phyloP scores from a whole-genome alignment of 2,797 vertebrate genomes.

The Podarcis siculus region DNA sequence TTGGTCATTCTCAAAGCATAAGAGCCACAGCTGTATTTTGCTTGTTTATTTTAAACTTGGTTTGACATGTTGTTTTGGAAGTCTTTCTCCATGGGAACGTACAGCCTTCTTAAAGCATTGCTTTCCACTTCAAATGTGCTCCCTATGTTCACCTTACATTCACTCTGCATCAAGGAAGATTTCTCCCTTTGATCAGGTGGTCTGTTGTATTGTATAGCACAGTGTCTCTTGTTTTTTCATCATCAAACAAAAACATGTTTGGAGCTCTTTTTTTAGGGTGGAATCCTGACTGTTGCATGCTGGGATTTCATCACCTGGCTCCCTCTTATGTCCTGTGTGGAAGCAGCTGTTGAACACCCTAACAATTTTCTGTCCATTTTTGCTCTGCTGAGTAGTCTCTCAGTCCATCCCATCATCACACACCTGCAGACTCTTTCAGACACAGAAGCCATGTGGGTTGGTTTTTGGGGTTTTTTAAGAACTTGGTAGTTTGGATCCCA shows the following conservation, averaged over 20 bases:
- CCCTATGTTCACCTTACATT: rapidly evolving
- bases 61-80: background rate
- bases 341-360: conserved; percentile 6
- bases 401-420: background rate
- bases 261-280: background rate
- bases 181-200: conserved; percentile 14
- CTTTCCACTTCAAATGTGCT: background rate
- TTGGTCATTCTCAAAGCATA: rapidly evolving
- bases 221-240: conserved; percentile 30
- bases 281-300: conserved; percentile 33
- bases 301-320: background rate
- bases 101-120: rapidly evolving
- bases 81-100: background rate
- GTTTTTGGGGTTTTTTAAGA: too few relatives aligned
- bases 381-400: background rate
- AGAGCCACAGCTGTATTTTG: background rate
- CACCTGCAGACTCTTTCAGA: too few relatives aligned
- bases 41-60: background rate
- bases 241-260: conserved; percentile 38
- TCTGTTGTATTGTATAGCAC: background rate
- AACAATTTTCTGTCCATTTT: background rate
- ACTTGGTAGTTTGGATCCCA: too few relatives aligned
- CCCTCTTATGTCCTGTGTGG: background rate
- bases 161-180: rapidly evolving
- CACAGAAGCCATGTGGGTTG: too few relatives aligned